These are phyloP conservation scores for Phoeniculus purpureus DNA, from an alignment of 2,797 vertebrate species.

Conservation along the genomic window DNA sequence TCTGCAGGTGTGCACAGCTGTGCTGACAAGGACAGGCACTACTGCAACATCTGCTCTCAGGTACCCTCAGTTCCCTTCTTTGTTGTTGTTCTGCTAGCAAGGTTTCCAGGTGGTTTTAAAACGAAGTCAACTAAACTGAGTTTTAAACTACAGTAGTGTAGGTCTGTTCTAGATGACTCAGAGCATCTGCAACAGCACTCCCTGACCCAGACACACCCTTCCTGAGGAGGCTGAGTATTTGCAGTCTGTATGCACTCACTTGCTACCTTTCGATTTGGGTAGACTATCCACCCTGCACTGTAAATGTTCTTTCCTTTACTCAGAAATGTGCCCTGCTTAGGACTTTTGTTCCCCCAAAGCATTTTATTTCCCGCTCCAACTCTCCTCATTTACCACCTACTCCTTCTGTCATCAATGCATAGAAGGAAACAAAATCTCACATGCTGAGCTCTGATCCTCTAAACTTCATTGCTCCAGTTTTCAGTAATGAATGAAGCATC, in stretches of 20 bases:
- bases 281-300: background rate
- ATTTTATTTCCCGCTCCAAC: background rate
- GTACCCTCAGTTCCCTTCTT: background rate
- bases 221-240: background rate
- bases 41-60: background rate
- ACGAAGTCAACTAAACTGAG: background rate
- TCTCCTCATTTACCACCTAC: background rate
- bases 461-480: background rate
- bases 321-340: background rate
- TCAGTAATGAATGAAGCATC: background rate
- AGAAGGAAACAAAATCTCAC: background rate
- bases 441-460: background rate
- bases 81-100: background rate
- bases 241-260: background rate
- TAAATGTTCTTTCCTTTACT: background rate
- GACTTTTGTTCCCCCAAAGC: background rate
- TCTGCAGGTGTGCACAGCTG: background rate
- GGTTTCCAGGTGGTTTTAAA: background rate
- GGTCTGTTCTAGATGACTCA: background rate
- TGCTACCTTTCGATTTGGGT: background rate
- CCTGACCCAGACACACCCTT: no score
- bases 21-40: background rate
- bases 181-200: background rate
- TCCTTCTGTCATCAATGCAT: background rate
- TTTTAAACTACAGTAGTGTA: background rate